Evolutionary conservation across 2,888 invertebrate genomes (phyloP), one percentile per base, ranked within the genome.

Genomic region (Gisinianus flammeolus): DNA sequence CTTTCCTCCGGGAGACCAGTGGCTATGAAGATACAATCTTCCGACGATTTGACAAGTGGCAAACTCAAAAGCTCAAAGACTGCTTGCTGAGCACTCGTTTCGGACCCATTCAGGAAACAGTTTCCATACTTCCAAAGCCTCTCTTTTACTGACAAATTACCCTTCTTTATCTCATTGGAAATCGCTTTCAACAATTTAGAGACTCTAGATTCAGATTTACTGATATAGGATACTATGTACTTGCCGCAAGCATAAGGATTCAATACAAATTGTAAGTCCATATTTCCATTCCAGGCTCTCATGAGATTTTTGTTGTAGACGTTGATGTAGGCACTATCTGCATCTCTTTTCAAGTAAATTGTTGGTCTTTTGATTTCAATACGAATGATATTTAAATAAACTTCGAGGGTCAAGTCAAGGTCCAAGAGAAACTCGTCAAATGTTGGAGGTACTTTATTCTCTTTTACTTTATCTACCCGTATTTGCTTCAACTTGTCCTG

Each of bases 251-350:
- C 85, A 83, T 86, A 86, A 52, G 84, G 81, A 82, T 86, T 85
- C 19, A 85, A 69, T 0, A 86, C 84, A 81, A 84, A 87, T 77
- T 87, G 87, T n/a, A 86, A 80, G 81, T 87, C 87, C 84, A 86
- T 85, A 77, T 87, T 87, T 6, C 87, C 85, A 56, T 80, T 52
- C 83, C 82, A 84, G 16, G 86, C 73, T 19, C 78, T n/a, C 58
- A 86, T 56, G 62, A 85, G 79, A 30, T 77, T 62, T 10, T 22
- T 22, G 76, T 85, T 85, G 77, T 85, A 86, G 2, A 71, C 56
- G 79, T 86, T 86, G 0, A 86, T 82, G 28, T 80, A 79, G 1
- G 75, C 76, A 16, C 79, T 83, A 52, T 79, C 67, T 3, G 81
- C 67, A n/a, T 35, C n/a, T 58, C 85, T 75, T 77, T 85, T 83